Evolutionary conservation across 35 echinoderm and acorn worm species (phyloP).

Genomic region (Heliocidaris tuberculata): DNA sequence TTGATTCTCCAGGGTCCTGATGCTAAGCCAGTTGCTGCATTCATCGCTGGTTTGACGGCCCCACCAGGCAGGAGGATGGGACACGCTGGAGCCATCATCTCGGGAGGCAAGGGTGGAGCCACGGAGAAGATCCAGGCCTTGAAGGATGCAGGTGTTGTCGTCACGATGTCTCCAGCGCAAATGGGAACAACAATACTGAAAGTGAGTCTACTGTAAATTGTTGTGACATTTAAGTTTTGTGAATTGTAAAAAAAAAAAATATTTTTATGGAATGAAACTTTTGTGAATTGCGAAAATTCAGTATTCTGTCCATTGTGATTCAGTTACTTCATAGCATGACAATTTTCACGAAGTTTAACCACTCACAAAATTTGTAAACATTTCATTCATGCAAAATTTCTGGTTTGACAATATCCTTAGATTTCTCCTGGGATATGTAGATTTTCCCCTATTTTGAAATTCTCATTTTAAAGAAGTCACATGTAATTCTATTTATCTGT

Average conservation of each 20-base stretch:
- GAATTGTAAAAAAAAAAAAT: neutral
- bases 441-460: too few species aligned
- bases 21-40: conserved; percentile 89
- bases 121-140: conserved; percentile 88
- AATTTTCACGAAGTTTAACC: too few species aligned
- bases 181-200: conserved; percentile 86
- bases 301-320: neutral
- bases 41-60: conserved; percentile 96
- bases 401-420: neutral
- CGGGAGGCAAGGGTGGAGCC: conserved; percentile 96
- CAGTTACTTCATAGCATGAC: too few species aligned
- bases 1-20: conserved; percentile 64
- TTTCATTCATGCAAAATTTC: too few species aligned
- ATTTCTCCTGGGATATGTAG: neutral
- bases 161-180: conserved; percentile 95
- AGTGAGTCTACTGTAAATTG: conserved; percentile 50
- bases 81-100: conserved; percentile 97
- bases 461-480: too few species aligned
- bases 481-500: too few species aligned
- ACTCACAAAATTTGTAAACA: too few species aligned
- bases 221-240: neutral
- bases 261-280: neutral
- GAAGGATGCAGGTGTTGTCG: conserved; percentile 84
- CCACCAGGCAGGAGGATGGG: conserved; percentile 98
- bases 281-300: neutral